Evolutionary conservation across 2,888 invertebrate genomes (phyloP).

Genomic region (Drosophila maculinotata): DNA sequence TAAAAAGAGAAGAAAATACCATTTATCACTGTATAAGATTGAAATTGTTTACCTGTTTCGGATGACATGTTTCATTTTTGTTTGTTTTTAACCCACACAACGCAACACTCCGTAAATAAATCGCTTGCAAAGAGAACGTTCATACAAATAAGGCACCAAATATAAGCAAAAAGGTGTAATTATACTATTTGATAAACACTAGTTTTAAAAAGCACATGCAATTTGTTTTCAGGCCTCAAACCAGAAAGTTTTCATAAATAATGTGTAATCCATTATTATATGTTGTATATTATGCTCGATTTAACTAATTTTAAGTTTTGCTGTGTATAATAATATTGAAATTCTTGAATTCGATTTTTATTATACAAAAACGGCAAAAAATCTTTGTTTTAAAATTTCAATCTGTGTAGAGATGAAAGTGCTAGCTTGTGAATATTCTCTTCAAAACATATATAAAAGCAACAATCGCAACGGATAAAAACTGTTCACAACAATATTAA

Average conservation of each 20-base stretch:
- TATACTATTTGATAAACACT: slow-evolving; percentile 37
- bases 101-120: slow-evolving; percentile 29
- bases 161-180: slow-evolving; percentile 20
- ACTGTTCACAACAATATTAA: slow-evolving; percentile 58
- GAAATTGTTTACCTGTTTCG: slow-evolving; percentile 60
- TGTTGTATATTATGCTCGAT: slow-evolving; percentile 58
- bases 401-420: slow-evolving; percentile 38
- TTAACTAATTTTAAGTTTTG: slow-evolving; percentile 73
- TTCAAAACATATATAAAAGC: slow-evolving; percentile 31
- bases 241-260: slow-evolving; percentile 30
- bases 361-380: slow-evolving; percentile 23
- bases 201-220: slow-evolving; percentile 33
- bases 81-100: slow-evolving; percentile 30
- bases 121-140: slow-evolving; percentile 31
- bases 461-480: slow-evolving; percentile 50
- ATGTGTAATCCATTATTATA: slow-evolving; percentile 34
- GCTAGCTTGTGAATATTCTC: slow-evolving; percentile 67
- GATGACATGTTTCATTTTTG: slow-evolving; percentile 32
- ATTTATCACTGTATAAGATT: slow-evolving; percentile 42
- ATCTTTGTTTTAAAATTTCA: slow-evolving; percentile 1
- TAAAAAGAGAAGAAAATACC: slow-evolving; percentile 24
- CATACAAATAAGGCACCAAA: slow-evolving; percentile 27
- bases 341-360: slow-evolving; percentile 20
- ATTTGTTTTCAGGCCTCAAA: slow-evolving; percentile 30
- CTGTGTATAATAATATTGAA: slow-evolving; percentile 44